Base-by-base conservation (phyloP, 2,113 vertebrate genomes). In the Stercorarius parasiticus region DNA sequence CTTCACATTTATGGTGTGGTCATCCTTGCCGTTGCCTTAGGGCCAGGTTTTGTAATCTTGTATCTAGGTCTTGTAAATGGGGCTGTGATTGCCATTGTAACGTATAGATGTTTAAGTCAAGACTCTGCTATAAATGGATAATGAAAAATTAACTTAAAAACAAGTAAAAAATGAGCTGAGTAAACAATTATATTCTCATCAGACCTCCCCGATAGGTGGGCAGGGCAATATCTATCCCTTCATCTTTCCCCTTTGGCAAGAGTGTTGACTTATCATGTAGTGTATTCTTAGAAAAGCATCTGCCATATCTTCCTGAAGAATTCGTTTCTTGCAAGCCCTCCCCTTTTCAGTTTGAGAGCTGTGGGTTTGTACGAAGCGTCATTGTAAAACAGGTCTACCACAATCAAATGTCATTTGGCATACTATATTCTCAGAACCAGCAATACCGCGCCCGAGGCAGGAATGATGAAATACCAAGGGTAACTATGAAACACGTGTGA, bases 211-310 rank as follows among this genome's bases (percentile, higher is more conserved):
- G 1, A 53, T 14, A 61, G 43, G 71, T 65, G 73, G 56, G 58
- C 49, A 56, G 40, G 56, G 61, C 34, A 87, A 47, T 56, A 65
- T 30, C 74, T 45, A 78, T 19, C 59, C 45, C 89, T 84, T 82
- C 1, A 1, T 71, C 62, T 72, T 74, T 86, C 50, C 19, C 52
- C 83, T 88, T 93, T 67, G 81, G 73, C 77, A 52, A 71, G 82
- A 79, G 18, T 36, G 8, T 47, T 72, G 52, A 76, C 77, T 59
- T 91, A 50, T 6, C 27, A 32, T 52, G 61, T 1, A 2, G 22
- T 49, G 18, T 88, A 93, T 97, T 97, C 96, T 95, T 96, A 96
- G 96, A 96, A 97, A 93, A 95, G 70, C 84, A 86, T 91, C 58
- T 81, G 81, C 95, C 84, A 82, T 93, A 40, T 79, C 36, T 94